A percentile compares a stretch with the other conserved stretches of the same genome.
Evolutionary conservation across 1,140 invertebrate species (phyloP).

Genomic region (Pygmarrhopalites habei): DNA sequence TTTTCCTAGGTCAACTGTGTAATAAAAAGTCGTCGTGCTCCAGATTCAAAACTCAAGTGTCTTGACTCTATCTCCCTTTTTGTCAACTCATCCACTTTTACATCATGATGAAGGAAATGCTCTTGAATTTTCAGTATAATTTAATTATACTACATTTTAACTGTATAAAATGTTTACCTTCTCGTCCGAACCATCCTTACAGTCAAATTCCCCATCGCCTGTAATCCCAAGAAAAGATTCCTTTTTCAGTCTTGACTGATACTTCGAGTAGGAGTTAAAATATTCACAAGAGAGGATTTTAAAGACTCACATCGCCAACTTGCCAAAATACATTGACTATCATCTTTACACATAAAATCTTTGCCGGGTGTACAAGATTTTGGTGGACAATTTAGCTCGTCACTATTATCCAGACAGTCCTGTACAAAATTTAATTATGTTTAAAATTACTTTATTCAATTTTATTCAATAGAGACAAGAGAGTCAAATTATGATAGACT

Average conservation of each 20-base stretch:
- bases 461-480: too few species aligned
- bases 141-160: neutral
- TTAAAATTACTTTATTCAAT: too few species aligned
- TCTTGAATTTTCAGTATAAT: neutral
- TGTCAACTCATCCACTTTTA: neutral
- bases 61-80: too few species aligned
- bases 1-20: too few species aligned
- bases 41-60: too few species aligned
- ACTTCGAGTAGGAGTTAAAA: too few species aligned
- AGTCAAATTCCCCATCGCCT: constrained; percentile 78
- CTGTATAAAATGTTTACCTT: constrained; percentile 44
- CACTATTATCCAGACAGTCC: constrained; percentile 52
- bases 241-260: too few species aligned
- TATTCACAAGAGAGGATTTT: too few species aligned
- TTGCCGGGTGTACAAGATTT: constrained; percentile 57
- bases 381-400: constrained; percentile 67
- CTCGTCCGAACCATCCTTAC: constrained; percentile 72
- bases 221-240: too few species aligned
- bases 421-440: too few species aligned
- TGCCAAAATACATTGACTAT: constrained; percentile 53
- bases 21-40: too few species aligned
- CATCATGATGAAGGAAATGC: neutral
- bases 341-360: constrained; percentile 60
- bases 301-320: constrained; percentile 76
- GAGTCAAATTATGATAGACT: too few species aligned